Conservation (phyloP, 2,888 invertebrate genomes). For the Dinocampus coccinellae region DNA sequence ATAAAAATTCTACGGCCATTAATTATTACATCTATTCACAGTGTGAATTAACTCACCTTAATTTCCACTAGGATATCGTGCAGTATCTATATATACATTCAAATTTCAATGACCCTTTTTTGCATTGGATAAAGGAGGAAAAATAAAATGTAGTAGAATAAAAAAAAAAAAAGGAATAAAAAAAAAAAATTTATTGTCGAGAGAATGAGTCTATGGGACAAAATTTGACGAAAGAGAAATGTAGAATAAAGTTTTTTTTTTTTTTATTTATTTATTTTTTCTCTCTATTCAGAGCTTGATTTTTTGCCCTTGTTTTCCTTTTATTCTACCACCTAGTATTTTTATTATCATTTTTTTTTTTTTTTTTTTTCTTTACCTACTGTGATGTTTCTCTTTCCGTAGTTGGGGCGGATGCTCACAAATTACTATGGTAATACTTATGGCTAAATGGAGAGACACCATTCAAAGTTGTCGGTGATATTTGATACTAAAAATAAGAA, state of each 20-base stretch:
- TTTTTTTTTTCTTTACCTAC: neutral
- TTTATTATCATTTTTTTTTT: neutral
- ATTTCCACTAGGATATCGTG: neutral
- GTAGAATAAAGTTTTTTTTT: neutral
- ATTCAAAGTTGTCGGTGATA: slow-evolving; percentile 7
- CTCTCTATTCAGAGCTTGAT: too few species aligned
- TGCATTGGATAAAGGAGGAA: neutral
- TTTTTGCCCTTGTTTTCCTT: too few species aligned
- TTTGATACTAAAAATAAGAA: slow-evolving; percentile 6
- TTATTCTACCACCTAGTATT: neutral
- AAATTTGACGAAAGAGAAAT: neutral
- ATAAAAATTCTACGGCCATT: neutral
- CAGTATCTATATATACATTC: neutral
- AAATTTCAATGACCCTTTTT: neutral
- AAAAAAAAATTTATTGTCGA: too few species aligned
- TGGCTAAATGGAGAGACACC: slow-evolving; percentile 2
- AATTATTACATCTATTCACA: neutral
- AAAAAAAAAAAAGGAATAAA: too few species aligned
- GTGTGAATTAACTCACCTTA: neutral
- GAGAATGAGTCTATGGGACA: too few species aligned
- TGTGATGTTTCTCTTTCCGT: neutral
- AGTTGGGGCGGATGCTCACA: neutral
- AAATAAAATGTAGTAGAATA: too few species aligned
- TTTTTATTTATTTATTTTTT: too few species aligned
- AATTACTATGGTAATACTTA: slow-evolving; percentile 23